A percentile compares a stretch with the other conserved stretches of the same genome.
These are phyloP conservation scores for Trisateles emortualis DNA, from an alignment of 2,888 invertebrate genomes.

Conservation along the genomic window DNA sequence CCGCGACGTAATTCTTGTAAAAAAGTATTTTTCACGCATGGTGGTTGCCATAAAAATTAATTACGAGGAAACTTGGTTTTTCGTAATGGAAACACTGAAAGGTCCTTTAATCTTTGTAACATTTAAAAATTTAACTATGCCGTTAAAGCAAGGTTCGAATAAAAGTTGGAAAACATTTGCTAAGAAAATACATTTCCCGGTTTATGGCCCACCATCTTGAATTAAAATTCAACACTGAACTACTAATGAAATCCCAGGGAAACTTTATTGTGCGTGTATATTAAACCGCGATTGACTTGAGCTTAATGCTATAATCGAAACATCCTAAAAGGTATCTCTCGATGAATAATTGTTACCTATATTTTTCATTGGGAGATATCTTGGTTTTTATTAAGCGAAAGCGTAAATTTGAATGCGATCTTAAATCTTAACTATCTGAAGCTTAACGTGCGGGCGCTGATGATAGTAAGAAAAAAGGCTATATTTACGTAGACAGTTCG, in stretches of 20 bases:
- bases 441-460: too few relatives aligned
- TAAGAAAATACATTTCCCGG: conserved; percentile 31
- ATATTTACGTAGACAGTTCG: neutral
- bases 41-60: conserved; percentile 44
- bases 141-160: conserved; percentile 31
- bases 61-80: conserved; percentile 43
- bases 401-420: too few relatives aligned
- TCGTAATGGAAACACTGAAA: conserved; percentile 32
- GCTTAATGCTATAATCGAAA: conserved; percentile 1
- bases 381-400: neutral
- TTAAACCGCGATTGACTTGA: conserved; percentile 7
- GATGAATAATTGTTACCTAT: conserved; percentile 1
- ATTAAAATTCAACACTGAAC: conserved; percentile 31
- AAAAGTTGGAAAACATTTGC: conserved; percentile 36
- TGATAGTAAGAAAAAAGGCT: neutral
- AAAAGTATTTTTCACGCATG: conserved; percentile 44
- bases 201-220: conserved; percentile 26
- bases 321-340: neutral
- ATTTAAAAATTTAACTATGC: conserved; percentile 26
- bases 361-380: neutral
- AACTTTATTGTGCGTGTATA: conserved; percentile 24
- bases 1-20: conserved; percentile 38
- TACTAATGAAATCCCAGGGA: conserved; percentile 27
- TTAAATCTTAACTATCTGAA: too few relatives aligned
- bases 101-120: conserved; percentile 33